Base-by-base conservation (phyloP, 2,113 vertebrate species). In the Marmota monax region DNA sequence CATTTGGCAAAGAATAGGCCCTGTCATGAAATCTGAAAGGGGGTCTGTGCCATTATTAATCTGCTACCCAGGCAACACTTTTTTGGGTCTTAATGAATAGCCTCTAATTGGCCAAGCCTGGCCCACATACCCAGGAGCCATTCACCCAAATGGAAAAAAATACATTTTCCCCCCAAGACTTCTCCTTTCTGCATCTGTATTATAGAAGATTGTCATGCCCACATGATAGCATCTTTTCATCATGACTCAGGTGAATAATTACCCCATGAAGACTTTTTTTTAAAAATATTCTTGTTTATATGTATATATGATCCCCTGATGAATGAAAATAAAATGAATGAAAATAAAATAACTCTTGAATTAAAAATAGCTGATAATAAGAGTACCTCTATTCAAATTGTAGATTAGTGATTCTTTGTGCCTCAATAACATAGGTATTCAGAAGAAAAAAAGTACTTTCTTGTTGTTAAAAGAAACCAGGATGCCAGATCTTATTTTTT, bases 31-130 rank as follows among this genome's bases (percentile, higher is more conserved):
- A 96, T 83, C 84, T 87, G 93, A 97, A 96, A 97, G 94, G 89
- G 89, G 72, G 51, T 94, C 86, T 92, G 48, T 83, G 87, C 74
- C 74, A 73, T 96, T 88, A 95, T 97, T 85, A 94, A 91, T 97
- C 88, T 96, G 94, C 94, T 97, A 91, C 85, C 85, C 89, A 67
- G 90, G 88, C 94, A 97, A 96, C 90, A 97, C 69, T 94, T 97
- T 45, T 97, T 7, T 45, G 90, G 83, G 37, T 85, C 84, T 96
- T 97, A 97, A 97, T 97, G 85, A 97, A 94, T 95, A 92, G 94
- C 48, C 69, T 92, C 82, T 96, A 97, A 97, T 96, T 94, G 96
- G 94, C 73, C 95, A 95, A 96, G 88, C 63, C 78, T 97, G 94
- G 88, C 82, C 95, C 70, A 94, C 69, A 97, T 94, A 97, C 63